phyloP scores from a whole-genome alignment of 2,888 invertebrate genomes.

The Phasia obesa region DNA sequence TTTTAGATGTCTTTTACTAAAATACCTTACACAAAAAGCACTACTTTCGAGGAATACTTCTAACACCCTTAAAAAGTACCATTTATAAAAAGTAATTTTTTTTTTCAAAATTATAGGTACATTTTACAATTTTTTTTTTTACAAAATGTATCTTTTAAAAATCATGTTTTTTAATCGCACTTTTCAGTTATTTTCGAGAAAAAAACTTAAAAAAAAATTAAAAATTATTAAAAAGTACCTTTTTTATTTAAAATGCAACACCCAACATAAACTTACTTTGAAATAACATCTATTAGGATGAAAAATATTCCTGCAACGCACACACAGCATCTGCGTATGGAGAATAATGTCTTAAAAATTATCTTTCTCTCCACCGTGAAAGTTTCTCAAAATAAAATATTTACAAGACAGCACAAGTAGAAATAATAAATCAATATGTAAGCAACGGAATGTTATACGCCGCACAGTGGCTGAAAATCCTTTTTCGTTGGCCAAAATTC shows the following conservation, averaged over 20 bases:
- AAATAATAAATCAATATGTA: not conserved
- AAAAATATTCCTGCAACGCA: not conserved
- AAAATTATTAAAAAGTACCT: not conserved
- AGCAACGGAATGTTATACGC: too few relatives aligned
- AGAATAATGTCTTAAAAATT: slow-evolving; percentile 25
- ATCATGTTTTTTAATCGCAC: too few relatives aligned
- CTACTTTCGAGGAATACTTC: not conserved
- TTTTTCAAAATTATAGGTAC: too few relatives aligned
- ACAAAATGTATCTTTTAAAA: too few relatives aligned
- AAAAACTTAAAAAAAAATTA: not conserved
- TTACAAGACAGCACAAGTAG: slow-evolving; percentile 3
- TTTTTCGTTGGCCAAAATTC: too few relatives aligned
- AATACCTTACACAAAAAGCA: too few relatives aligned
- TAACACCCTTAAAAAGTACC: too few relatives aligned
- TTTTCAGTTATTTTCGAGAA: too few relatives aligned
- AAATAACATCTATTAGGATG: not conserved
- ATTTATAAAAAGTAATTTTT: not conserved
- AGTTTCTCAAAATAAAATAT: slow-evolving; percentile 28
- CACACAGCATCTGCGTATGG: slow-evolving; percentile 66
- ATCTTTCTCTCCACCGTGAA: not conserved
- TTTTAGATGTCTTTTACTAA: too few relatives aligned
- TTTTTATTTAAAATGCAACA: slow-evolving; percentile 16
- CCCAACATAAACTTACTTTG: not conserved
- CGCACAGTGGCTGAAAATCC: too few relatives aligned
- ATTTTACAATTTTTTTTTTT: too few relatives aligned